Evolutionary conservation across 2,888 invertebrate genomes (phyloP).

Genomic region (Mythimna impura): DNA sequence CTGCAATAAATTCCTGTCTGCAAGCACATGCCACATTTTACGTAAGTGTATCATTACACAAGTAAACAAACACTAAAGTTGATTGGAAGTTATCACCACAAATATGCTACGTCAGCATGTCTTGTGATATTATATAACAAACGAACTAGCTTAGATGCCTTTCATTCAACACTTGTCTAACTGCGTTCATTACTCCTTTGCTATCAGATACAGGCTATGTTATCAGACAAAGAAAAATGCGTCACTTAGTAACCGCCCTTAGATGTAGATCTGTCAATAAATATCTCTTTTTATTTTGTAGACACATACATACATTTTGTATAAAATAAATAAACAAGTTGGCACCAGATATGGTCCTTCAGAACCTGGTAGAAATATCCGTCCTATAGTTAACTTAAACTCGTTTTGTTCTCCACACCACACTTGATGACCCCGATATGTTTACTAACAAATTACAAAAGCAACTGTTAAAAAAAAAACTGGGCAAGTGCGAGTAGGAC

Average conservation of each 20-base stretch:
- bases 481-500: too few species aligned
- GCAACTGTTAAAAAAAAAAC: not conserved
- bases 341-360: not conserved
- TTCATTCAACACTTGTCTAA: slow-evolving; percentile 36
- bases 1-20: slow-evolving; percentile 63
- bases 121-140: slow-evolving; percentile 25
- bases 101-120: slow-evolving; percentile 25
- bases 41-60: slow-evolving; percentile 48
- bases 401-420: not conserved
- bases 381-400: not conserved
- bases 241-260: not conserved
- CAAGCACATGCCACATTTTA: slow-evolving; percentile 61
- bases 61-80: slow-evolving; percentile 53
- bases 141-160: slow-evolving; percentile 20
- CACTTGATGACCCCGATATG: slow-evolving; percentile 6
- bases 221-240: slow-evolving; percentile 41
- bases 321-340: not conserved
- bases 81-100: slow-evolving; percentile 26
- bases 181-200: slow-evolving; percentile 53
- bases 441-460: slow-evolving; percentile 21
- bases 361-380: not conserved
- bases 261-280: not conserved
- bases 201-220: slow-evolving; percentile 35
- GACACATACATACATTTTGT: not conserved
- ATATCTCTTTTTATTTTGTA: slow-evolving; percentile 3